phyloP scores from a whole-genome alignment of 2,888 invertebrate species.

The Empis livida region DNA sequence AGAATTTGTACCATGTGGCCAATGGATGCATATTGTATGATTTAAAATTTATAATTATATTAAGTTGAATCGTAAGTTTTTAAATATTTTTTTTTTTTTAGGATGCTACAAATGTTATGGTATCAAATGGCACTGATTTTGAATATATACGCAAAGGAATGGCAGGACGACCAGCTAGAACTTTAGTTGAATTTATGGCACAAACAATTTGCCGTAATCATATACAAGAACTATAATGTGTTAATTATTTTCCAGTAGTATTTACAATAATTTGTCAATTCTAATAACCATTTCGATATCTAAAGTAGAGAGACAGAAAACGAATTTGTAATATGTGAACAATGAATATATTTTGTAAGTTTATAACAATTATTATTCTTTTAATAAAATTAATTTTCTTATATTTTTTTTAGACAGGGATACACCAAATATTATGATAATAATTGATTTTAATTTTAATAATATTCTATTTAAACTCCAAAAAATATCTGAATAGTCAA shows the following conservation, averaged over 20 bases:
- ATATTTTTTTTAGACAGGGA: slow-evolving; percentile 28
- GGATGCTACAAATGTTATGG: slow-evolving; percentile 63
- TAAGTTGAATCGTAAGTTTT: too few relatives aligned
- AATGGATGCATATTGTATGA: slow-evolving; percentile 56
- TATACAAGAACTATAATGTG: too few relatives aligned
- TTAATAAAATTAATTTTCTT: not conserved
- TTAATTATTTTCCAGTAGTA: too few relatives aligned
- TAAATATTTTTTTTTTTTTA: slow-evolving; percentile 8
- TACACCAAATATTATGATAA: slow-evolving; percentile 61
- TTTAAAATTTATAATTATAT: too few relatives aligned
- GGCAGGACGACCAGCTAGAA: slow-evolving; percentile 67
- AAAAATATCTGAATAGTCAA: slow-evolving; percentile 63
- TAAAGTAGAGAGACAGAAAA: slow-evolving; percentile 29
- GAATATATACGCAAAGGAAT: slow-evolving; percentile 50
- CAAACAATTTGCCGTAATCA: slow-evolving; percentile 35
- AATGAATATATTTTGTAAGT: slow-evolving; percentile 62
- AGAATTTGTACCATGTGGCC: slow-evolving; percentile 47
- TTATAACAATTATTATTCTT: not conserved
- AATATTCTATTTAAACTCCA: too few relatives aligned
- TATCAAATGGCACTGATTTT: slow-evolving; percentile 47
- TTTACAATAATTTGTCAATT: too few relatives aligned
- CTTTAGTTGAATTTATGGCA: slow-evolving; percentile 56
- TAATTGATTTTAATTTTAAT: slow-evolving; percentile 46
- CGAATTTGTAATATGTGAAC: slow-evolving; percentile 53
- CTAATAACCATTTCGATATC: too few relatives aligned